Percentiles rank a stretch among this genome's conserved stretches.
Conservation (phyloP, 2,113 vertebrate species). For the Lethenteron reissneri region DNA sequence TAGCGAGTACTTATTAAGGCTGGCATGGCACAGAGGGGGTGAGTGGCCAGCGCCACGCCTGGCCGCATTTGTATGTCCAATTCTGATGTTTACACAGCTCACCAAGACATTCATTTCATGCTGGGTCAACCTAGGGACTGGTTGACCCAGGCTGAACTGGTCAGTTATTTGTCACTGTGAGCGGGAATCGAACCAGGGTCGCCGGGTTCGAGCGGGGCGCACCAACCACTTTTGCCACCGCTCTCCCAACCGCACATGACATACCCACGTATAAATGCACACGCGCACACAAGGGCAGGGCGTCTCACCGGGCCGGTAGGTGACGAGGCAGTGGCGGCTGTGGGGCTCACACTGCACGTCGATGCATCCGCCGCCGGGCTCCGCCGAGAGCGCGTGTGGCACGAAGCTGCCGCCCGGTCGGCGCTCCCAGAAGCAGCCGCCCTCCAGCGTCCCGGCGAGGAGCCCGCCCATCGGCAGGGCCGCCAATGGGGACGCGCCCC, state of each 20-base stretch:
- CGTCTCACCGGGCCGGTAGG: conserved; percentile 44
- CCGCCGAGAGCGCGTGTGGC: conserved; percentile 52
- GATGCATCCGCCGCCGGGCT: conserved; percentile 36
- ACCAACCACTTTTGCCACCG: no score
- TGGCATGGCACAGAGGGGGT: no score
- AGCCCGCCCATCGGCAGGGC: conserved; percentile 53
- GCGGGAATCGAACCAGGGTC: not conserved
- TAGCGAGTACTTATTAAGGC: no score
- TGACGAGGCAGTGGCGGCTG: conserved; percentile 69
- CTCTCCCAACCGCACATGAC: not conserved
- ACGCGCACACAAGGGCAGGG: not conserved
- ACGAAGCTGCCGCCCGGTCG: conserved; percentile 29
- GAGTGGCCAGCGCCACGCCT: no score
- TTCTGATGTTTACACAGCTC: not conserved
- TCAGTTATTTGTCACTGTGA: not conserved
- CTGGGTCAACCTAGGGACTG: not conserved
- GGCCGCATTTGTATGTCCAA: no score
- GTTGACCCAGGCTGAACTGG: not conserved
- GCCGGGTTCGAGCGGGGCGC: no score
- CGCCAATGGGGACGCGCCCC: conserved; percentile 28
- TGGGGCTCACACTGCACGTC: conserved; percentile 61
- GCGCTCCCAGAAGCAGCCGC: conserved; percentile 71
- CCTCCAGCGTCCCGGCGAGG: conserved; percentile 61
- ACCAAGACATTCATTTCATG: not conserved
- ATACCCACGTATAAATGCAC: not conserved